phyloP scores from a whole-genome alignment of 1,140 invertebrate species.

The Oedothorax gibbosus region DNA sequence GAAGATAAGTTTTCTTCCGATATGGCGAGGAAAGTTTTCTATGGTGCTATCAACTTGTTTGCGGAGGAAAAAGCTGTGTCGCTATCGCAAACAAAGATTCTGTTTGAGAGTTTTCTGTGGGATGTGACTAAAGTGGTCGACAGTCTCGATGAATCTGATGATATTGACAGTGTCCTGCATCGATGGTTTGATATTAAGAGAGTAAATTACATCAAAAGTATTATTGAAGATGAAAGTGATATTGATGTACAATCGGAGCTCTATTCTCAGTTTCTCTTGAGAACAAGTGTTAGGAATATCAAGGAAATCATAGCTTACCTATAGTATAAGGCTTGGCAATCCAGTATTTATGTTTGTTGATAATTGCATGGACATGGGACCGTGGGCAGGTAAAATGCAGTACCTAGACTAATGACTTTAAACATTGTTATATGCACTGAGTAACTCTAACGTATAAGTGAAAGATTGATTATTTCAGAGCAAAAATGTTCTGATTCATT shows the following conservation, averaged over 20 bases:
- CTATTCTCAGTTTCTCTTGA: constrained; percentile 43
- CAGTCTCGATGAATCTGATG: constrained; percentile 1
- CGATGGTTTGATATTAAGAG: constrained; percentile 58
- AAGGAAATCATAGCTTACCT: constrained; percentile 41
- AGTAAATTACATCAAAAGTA: constrained; percentile 35
- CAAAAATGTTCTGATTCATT: too few relatives aligned
- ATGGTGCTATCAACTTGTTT: constrained; percentile 63
- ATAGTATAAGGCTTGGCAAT: neutral
- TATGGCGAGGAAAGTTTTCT: constrained; percentile 56
- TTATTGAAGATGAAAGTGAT: constrained; percentile 34
- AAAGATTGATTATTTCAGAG: too few relatives aligned
- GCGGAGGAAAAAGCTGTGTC: constrained; percentile 65
- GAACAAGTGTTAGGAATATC: constrained; percentile 50
- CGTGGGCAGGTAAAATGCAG: too few relatives aligned
- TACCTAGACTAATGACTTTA: too few relatives aligned
- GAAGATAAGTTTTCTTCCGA: constrained; percentile 37
- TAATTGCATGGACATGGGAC: too few relatives aligned
- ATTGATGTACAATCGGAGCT: constrained; percentile 47
- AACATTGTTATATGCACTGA: too few relatives aligned
- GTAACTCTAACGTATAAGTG: too few relatives aligned
- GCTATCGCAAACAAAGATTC: constrained; percentile 75
- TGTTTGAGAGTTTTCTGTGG: constrained; percentile 86
- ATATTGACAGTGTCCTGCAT: constrained; percentile 42
- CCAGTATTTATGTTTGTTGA: too few relatives aligned
- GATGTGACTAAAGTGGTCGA: constrained; percentile 72